phyloP scores from a whole-genome alignment of 2,113 vertebrate genomes.

The Sminthopsis crassicaudata region DNA sequence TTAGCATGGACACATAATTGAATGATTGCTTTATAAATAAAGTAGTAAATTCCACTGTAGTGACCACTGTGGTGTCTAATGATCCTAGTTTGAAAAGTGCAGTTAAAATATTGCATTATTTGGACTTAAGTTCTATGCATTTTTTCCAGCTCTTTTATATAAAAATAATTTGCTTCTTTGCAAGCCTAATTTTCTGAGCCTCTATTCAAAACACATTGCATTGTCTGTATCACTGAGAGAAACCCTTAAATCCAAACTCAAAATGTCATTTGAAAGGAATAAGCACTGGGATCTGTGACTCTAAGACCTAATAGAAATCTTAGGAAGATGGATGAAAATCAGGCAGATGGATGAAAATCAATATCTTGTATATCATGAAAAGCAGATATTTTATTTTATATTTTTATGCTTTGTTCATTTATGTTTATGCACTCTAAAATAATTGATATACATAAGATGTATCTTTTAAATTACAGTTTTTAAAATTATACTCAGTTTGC shows the following conservation, averaged over 20 bases:
- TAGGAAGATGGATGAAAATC: too few species aligned
- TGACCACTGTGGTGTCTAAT: neutral
- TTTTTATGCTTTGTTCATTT: too few species aligned
- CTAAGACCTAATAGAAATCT: neutral
- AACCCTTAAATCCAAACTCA: neutral
- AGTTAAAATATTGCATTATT: constrained; percentile 23
- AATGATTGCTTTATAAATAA: constrained; percentile 51
- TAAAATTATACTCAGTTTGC: neutral
- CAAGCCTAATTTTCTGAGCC: neutral
- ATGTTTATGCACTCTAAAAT: too few species aligned
- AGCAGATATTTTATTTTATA: too few species aligned
- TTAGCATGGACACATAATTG: neutral
- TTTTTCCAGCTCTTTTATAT: neutral
- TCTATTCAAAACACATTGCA: neutral
- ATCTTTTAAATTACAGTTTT: too few species aligned
- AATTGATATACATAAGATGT: too few species aligned
- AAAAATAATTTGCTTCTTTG: neutral
- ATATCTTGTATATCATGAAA: too few species aligned
- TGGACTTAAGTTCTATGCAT: neutral
- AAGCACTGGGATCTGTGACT: neutral
- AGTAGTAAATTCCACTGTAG: neutral
- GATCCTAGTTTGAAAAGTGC: constrained; percentile 35
- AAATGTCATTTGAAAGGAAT: neutral
- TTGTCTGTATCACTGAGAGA: neutral
- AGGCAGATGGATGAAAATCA: neutral